phyloP scores from a whole-genome alignment of 2,113 vertebrate genomes.

The Bolborhynchus lineola region DNA sequence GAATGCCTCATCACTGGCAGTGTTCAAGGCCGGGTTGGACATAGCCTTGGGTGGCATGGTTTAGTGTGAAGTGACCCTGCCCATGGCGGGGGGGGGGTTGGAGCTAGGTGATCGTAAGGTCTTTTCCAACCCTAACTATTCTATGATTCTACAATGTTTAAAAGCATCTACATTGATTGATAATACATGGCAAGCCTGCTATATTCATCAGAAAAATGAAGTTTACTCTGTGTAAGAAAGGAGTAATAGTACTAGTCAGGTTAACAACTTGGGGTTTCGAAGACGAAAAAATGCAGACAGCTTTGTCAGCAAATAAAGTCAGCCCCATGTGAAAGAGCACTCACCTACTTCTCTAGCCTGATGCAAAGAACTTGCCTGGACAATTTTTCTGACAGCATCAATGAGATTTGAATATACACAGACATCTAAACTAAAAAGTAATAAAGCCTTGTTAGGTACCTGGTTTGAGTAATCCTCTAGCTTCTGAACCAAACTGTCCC shows the following conservation, averaged over 20 bases:
- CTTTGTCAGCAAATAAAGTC: not conserved
- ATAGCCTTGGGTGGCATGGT: too few relatives aligned
- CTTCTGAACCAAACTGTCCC: conserved; percentile 94
- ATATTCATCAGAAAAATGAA: conserved; percentile 34
- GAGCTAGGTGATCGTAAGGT: too few relatives aligned
- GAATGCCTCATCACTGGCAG: too few relatives aligned
- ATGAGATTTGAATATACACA: not conserved
- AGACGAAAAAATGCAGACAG: not conserved
- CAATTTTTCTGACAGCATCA: not conserved
- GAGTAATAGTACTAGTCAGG: not conserved
- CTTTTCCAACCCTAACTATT: too few relatives aligned
- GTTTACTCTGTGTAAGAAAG: conserved; percentile 39
- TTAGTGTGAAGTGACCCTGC: too few relatives aligned
- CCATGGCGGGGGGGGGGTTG: too few relatives aligned
- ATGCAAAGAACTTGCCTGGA: not conserved
- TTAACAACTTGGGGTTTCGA: not conserved
- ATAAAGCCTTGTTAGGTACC: conserved; percentile 68
- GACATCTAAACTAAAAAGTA: not conserved
- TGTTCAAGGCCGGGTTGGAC: too few relatives aligned
- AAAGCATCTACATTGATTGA: conserved; percentile 11
- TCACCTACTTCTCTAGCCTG: not conserved
- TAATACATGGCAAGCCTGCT: conserved; percentile 15
- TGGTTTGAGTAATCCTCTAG: conserved; percentile 94
- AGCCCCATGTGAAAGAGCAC: not conserved
- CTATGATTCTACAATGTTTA: not conserved